Base-by-base conservation (phyloP, 2,888 invertebrate species). In the Harpalus rubripes region DNA sequence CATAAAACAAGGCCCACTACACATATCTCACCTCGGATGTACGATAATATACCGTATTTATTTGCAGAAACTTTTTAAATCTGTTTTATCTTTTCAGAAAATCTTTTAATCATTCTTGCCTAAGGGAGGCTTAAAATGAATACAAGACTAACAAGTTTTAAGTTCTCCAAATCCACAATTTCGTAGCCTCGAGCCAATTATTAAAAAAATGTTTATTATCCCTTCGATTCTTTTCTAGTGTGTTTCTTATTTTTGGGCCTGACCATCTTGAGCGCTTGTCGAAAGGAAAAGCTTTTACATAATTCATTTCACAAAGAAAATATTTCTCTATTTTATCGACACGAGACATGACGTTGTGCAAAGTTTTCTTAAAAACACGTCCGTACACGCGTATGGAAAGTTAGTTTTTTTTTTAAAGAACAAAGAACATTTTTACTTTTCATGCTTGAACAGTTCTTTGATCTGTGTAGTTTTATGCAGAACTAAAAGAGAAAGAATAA, bases 241-340 rank as follows among this genome's bases (percentile, higher is more conserved):
- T 16, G 22, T 32, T 32, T 32, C 3, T n/a, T n/a, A n/a, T 32
- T 32, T 32, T 5, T 32, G 32, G 32, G 32, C 5, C 32, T 32
- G 8, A 22, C 10, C 22, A 22, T 26, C 63, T 63, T 5, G 63
- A 7, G 63, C 63, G 8, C 15, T 22, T 12, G 10, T 26, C 7
- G 63, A 63, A 63, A 26, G 22, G 22, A 12, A 63, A 61, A 63
- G 10, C 63, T 63, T 63, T 26, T 63, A 63, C 63, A 63, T 63
- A 63, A 63, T 63, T 63, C 63, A 63, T 63, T 22, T 3, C 10
- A 18, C 63, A 63, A 63, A 63, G 26, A 63, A 63, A 26, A 63
- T 63, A 26, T 22, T 22, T 26, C 63, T 7, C 63, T 63, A 12
- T 63, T 18, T 7, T 63, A 22, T 63, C 63, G 44, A 52, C 22